Conservation (phyloP, 1,140 invertebrate species). For the Pogonognathellus flavescens region DNA sequence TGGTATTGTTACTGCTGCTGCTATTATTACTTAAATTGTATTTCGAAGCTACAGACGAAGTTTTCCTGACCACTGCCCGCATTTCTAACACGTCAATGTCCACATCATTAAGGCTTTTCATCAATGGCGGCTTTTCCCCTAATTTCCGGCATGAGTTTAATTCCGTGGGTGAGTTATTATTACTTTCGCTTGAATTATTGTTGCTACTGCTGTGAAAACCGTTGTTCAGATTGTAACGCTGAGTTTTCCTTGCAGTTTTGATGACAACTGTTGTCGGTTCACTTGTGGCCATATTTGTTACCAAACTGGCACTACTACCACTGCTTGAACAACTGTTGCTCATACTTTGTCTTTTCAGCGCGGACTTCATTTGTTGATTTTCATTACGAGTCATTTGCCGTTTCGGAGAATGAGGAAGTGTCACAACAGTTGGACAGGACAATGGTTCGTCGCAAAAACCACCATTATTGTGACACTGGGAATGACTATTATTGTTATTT, state of each 20-base stretch:
- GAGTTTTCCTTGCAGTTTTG: constrained; percentile 7
- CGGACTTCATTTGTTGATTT: not conserved
- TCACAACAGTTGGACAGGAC: constrained; percentile 20
- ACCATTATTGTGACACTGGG: constrained; percentile 28
- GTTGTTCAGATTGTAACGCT: not conserved
- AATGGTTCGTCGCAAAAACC: constrained; percentile 27
- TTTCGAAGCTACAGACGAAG: constrained; percentile 39
- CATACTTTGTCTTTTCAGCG: constrained; percentile 36
- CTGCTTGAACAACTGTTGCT: constrained; percentile 20
- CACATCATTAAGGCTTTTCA: constrained; percentile 52
- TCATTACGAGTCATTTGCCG: not conserved
- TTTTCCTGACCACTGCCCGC: constrained; percentile 37
- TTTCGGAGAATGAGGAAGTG: constrained; percentile 2
- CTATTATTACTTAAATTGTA: constrained; percentile 54
- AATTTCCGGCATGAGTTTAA: constrained; percentile 57
- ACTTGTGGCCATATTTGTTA: constrained; percentile 7
- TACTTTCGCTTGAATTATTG: constrained; percentile 24
- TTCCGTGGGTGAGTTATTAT: constrained; percentile 56
- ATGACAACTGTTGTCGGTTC: not conserved
- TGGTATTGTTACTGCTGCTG: constrained; percentile 52
- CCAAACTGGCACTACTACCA: constrained; percentile 34
- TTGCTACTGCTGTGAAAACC: constrained; percentile 2
- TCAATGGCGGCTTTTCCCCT: constrained; percentile 51
- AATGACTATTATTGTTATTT: constrained; percentile 36
- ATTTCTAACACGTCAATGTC: constrained; percentile 51